Evolutionary conservation across 2,888 invertebrate species (phyloP), one percentile per base, ranked within the genome.

Genomic region (Eupithecia insigniata): DNA sequence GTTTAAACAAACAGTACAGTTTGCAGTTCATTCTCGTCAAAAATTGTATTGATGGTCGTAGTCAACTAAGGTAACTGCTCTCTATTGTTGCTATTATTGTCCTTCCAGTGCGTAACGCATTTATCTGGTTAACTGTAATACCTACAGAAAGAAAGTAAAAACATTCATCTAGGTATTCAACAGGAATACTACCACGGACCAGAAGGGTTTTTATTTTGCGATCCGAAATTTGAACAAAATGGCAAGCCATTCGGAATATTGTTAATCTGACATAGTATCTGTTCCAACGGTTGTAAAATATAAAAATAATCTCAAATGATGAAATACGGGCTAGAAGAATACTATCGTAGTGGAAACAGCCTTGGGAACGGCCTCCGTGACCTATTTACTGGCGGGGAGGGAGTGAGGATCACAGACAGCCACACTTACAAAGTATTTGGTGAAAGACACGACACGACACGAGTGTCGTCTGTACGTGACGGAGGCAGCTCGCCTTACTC

Each of bases 311-410:
- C 67, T 70, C 34, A 75, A 69, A 66, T 30, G 67, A 72, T 67
- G 68, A 76, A 74, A 58, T 64, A 34, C 66, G 30, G 32, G 51
- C 46, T 26, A 73, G 46, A 66, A 74, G 58, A 73, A 67, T 34
- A 65, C 12, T 58, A 67, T 61, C 67, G 72, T 78, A 76, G 77
- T 78, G 75, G 69, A 73, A 73, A 69, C 58, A 71, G 72, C 78
- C 78, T 78, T 77, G 78, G 66, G 70, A 51, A 18, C 26, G 32
- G 36, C 18, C 34, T 10, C 18, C 32, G 18, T n/a, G 18, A n/a
- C 30, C 28, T 61, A 32, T 73, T 68, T 71, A 72, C 68, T 71
- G 62, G 72, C 70, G 2, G 43, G 61, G 66, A 8, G 43, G 61
- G 66, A 74, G 73, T 68, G 55, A n/a, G n/a, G 69, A 74, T 72